Percentiles rank a stretch among this genome's conserved stretches.
phyloP scores from a whole-genome alignment of 2,888 invertebrate species.

The Panopea generosa region DNA sequence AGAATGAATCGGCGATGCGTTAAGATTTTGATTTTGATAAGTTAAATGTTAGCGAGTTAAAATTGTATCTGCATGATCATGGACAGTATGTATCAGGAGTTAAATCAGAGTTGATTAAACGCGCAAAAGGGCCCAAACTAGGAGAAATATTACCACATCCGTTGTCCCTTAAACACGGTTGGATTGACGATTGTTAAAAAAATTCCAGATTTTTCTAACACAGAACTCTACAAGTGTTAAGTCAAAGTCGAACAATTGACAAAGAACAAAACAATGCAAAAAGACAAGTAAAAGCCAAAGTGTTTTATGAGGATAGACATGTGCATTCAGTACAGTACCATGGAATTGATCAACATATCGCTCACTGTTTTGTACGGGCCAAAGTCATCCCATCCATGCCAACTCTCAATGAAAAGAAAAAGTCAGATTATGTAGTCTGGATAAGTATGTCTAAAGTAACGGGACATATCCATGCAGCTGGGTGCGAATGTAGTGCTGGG shows the following conservation, averaged over 20 bases:
- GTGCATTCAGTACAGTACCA: slow-evolving; percentile 10
- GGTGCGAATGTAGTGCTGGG: slow-evolving; percentile 39
- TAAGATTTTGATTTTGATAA: not conserved
- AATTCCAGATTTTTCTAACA: not conserved
- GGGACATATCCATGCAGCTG: slow-evolving; percentile 31
- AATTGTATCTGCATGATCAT: slow-evolving; percentile 9
- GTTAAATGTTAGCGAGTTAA: slow-evolving; percentile 5
- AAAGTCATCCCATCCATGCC: slow-evolving; percentile 35
- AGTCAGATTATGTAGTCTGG: slow-evolving; percentile 32
- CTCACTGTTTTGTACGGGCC: slow-evolving; percentile 18
- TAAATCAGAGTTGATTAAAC: not conserved
- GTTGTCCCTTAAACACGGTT: not conserved
- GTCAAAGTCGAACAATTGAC: slow-evolving; percentile 1
- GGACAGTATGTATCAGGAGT: slow-evolving; percentile 13
- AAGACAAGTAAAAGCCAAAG: slow-evolving; percentile 18
- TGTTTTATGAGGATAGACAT: slow-evolving; percentile 24
- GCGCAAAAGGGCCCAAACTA: slow-evolving; percentile 14
- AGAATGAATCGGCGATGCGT: too few species aligned
- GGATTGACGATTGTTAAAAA: not conserved
- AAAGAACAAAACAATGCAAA: slow-evolving; percentile 10
- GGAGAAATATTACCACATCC: slow-evolving; percentile 20
- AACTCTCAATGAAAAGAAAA: slow-evolving; percentile 17
- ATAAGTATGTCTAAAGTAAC: slow-evolving; percentile 36
- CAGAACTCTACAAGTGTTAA: slow-evolving; percentile 10
- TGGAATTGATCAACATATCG: not conserved